Percentiles rank a stretch among this genome's conserved stretches.
phyloP scores from a whole-genome alignment of 2,797 vertebrate species.

The Eidolon dupreanum region DNA sequence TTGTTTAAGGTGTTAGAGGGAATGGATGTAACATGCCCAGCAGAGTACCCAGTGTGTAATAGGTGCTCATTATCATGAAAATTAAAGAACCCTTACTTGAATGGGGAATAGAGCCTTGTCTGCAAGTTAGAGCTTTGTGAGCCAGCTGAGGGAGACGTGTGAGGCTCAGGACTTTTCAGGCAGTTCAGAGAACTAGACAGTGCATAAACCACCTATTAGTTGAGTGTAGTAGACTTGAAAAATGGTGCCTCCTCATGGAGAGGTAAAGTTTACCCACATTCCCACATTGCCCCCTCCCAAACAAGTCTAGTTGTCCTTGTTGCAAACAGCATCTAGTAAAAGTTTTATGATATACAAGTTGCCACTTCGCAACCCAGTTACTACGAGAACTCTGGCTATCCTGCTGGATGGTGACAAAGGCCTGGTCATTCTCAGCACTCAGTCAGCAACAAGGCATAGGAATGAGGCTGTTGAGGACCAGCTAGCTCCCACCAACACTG shows the following conservation, averaged over 20 bases:
- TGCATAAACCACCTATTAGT: neutral
- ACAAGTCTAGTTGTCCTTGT: neutral
- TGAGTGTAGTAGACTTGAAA: neutral
- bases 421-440: neutral
- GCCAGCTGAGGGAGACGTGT: too few species aligned
- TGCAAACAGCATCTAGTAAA: neutral
- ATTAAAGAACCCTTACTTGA: neutral
- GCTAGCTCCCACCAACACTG: too few species aligned
- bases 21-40: neutral
- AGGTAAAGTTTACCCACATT: neutral
- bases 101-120: neutral
- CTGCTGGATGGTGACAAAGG: neutral
- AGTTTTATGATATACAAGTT: neutral
- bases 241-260: neutral
- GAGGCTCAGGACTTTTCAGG: neutral
- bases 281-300: too few species aligned
- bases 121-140: neutral
- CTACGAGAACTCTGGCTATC: neutral
- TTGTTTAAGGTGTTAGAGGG: neutral
- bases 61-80: neutral
- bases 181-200: neutral
- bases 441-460: neutral
- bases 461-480: neutral
- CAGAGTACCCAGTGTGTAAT: neutral
- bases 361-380: neutral